These are phyloP conservation scores for Pseudomyrmex cubaensis DNA, from an alignment of 1,140 invertebrate genomes.

Conservation along the genomic window DNA sequence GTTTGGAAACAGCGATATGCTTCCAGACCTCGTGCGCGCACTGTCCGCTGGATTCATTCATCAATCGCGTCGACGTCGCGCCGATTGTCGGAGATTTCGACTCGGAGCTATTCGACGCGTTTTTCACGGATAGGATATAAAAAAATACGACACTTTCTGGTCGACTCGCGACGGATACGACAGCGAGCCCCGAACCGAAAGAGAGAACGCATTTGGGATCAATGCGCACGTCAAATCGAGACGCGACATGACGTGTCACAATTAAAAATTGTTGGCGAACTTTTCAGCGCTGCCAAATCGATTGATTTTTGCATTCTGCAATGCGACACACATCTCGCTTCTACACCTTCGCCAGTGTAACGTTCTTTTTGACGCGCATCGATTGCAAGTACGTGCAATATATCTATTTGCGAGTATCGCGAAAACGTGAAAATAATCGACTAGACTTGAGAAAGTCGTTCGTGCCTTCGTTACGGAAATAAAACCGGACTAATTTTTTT, in stretches of 20 bases:
- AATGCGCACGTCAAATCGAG: slow-evolving; percentile 41
- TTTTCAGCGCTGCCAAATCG: slow-evolving; percentile 31
- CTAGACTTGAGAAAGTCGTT: slow-evolving; percentile 19
- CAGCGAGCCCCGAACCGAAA: slow-evolving; percentile 6
- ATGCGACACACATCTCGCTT: not conserved
- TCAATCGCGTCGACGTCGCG: slow-evolving; percentile 67
- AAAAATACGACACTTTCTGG: slow-evolving; percentile 60
- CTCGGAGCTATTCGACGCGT: slow-evolving; percentile 53
- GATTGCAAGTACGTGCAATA: slow-evolving; percentile 48
- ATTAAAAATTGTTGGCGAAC: slow-evolving; percentile 73
- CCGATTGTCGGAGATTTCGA: slow-evolving; percentile 66
- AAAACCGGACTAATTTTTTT: too few species aligned
- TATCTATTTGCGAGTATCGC: slow-evolving; percentile 18
- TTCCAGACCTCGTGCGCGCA: slow-evolving; percentile 28
- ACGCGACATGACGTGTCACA: slow-evolving; percentile 46
- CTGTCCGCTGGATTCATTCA: slow-evolving; percentile 66
- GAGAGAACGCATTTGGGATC: slow-evolving; percentile 47
- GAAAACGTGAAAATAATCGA: slow-evolving; percentile 13
- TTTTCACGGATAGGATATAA: slow-evolving; percentile 39
- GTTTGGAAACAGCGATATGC: slow-evolving; percentile 52
- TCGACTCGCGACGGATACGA: slow-evolving; percentile 24
- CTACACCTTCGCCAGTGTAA: not conserved
- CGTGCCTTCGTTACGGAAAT: too few species aligned
- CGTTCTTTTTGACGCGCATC: not conserved
- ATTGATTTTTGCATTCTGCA: slow-evolving; percentile 1